Percentiles rank a stretch among this genome's conserved stretches.
Evolutionary conservation across 2,113 vertebrate species (phyloP).

Genomic region (Copsychus sechellarum): DNA sequence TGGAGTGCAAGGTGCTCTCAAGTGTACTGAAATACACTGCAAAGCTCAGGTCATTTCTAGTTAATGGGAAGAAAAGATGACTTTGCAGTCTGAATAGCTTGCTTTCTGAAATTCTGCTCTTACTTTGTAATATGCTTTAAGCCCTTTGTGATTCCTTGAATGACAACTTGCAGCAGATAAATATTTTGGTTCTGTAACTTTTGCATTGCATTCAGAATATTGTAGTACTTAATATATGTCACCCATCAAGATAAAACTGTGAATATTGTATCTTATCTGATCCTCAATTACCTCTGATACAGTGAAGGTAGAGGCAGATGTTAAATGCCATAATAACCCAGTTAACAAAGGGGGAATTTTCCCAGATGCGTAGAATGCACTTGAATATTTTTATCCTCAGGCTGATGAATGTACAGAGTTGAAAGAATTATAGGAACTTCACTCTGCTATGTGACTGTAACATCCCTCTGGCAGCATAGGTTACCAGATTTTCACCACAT

Average conservation of each 20-base stretch:
- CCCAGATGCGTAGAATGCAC: neutral
- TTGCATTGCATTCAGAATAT: neutral
- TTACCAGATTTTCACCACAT: neutral
- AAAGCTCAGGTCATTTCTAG: conserved; percentile 7
- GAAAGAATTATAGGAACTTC: conserved; percentile 32
- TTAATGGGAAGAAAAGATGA: conserved; percentile 20
- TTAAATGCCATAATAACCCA: neutral
- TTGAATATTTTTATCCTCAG: neutral
- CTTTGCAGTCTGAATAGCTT: neutral
- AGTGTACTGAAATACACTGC: neutral
- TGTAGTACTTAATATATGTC: neutral
- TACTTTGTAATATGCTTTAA: neutral
- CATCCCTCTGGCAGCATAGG: neutral
- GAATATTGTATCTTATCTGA: neutral
- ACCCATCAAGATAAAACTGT: neutral
- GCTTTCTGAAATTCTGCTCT: neutral
- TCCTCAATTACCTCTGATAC: neutral
- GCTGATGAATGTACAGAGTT: neutral
- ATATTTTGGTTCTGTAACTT: neutral
- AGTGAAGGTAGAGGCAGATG: neutral
- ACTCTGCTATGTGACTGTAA: neutral
- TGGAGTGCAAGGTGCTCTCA: neutral
- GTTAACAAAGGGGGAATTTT: neutral
- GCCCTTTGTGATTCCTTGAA: neutral
- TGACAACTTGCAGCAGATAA: neutral